Conservation (phyloP, 2,888 invertebrate species). For the Oscheius onirici region DNA sequence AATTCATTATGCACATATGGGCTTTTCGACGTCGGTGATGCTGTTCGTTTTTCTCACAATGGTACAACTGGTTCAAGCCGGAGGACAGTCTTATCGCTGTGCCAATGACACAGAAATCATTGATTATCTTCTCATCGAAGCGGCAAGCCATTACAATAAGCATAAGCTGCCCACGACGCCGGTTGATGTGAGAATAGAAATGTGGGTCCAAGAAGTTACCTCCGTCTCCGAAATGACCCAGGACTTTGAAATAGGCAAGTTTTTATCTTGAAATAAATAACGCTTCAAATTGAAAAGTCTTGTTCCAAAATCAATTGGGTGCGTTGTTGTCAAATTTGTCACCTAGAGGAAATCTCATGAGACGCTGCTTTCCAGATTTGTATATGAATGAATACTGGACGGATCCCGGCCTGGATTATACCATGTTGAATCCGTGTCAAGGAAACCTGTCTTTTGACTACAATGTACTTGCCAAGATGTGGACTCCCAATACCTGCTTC, state of each 20-base stretch:
- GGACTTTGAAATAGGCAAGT: conserved; percentile 69
- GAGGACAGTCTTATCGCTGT: conserved; percentile 44
- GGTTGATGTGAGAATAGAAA: conserved; percentile 67
- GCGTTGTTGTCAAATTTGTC: too few species aligned
- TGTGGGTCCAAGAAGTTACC: conserved; percentile 71
- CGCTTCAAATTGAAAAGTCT: not conserved
- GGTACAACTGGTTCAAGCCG: conserved; percentile 16
- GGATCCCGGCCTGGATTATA: conserved; percentile 69
- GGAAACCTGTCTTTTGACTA: conserved; percentile 70
- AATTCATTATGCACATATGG: conserved; percentile 30
- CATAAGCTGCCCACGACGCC: conserved; percentile 66
- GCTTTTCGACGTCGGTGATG: conserved; percentile 19
- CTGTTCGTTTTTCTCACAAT: conserved; percentile 22
- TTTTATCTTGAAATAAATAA: not conserved
- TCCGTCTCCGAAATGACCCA: conserved; percentile 70
- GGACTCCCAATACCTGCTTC: conserved; percentile 70
- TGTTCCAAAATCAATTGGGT: not conserved
- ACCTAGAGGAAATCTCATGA: not conserved
- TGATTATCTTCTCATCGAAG: conserved; percentile 66
- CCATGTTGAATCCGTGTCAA: conserved; percentile 70
- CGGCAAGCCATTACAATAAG: conserved; percentile 63
- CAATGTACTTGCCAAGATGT: conserved; percentile 67
- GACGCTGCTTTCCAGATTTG: conserved; percentile 59
- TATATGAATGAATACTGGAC: conserved; percentile 72
- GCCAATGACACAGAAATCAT: conserved; percentile 71